Conservation (phyloP, 2,888 invertebrate species). For the Agrotis segetum region DNA sequence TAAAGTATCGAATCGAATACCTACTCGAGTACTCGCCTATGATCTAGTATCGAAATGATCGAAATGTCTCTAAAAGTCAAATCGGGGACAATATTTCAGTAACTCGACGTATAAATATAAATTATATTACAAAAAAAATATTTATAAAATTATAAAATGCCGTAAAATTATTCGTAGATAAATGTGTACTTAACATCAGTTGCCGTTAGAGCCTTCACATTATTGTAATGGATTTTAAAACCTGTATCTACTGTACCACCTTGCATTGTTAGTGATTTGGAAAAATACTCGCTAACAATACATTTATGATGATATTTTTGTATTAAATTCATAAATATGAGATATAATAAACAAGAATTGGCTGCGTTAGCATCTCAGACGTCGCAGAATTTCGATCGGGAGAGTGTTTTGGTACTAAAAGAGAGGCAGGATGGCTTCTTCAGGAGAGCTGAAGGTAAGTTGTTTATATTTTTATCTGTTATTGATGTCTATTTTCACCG, state of each 20-base stretch:
- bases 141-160: constrained; percentile 27
- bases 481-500: not conserved
- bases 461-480: not conserved
- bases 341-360: constrained; percentile 97
- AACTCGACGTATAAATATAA: not conserved
- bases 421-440: constrained; percentile 98
- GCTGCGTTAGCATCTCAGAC: constrained; percentile 96
- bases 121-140: not conserved
- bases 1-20: too few relatives aligned
- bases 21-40: too few relatives aligned
- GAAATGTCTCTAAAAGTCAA: not conserved
- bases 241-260: constrained; percentile 5
- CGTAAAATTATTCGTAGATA: constrained; percentile 24
- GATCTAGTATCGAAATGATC: too few relatives aligned
- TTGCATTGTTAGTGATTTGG: constrained; percentile 21
- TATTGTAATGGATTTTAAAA: constrained; percentile 12
- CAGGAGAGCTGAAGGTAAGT: constrained; percentile 97
- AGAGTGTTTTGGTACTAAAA: constrained; percentile 96
- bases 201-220: constrained; percentile 26
- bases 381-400: constrained; percentile 97
- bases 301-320: constrained; percentile 56
- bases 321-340: constrained; percentile 91
- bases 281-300: constrained; percentile 1
- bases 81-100: constrained; percentile 23
- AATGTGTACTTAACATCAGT: constrained; percentile 16